Evolutionary conservation across 2,888 invertebrate genomes (phyloP).

Genomic region (Nomada fucata): DNA sequence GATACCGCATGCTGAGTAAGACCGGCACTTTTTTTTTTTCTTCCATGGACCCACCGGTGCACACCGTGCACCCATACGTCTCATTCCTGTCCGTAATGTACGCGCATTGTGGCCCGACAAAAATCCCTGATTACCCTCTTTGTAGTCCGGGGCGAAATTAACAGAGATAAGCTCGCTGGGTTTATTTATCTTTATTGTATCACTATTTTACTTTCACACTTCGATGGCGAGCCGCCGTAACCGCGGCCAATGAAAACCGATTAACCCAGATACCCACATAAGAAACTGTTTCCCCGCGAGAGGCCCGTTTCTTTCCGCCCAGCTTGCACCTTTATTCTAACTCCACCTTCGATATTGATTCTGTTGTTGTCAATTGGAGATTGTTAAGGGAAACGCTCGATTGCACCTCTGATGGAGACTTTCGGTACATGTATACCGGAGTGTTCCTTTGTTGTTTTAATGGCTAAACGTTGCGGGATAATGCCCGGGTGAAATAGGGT

Average conservation of each 20-base stretch:
- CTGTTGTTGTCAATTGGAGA: slow-evolving; percentile 1
- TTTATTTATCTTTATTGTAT: slow-evolving; percentile 64
- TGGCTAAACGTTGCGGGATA: neutral
- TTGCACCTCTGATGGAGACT: neutral
- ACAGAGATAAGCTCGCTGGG: slow-evolving; percentile 61
- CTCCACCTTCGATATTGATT: neutral
- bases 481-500: too few species aligned
- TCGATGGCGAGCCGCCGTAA: slow-evolving; percentile 45
- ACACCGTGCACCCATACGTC: slow-evolving; percentile 32
- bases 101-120: slow-evolving; percentile 42
- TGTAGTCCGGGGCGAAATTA: slow-evolving; percentile 56
- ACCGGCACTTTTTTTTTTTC: slow-evolving; percentile 21
- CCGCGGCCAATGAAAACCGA: slow-evolving; percentile 52
- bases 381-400: neutral
- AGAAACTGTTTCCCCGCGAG: slow-evolving; percentile 32
- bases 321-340: neutral
- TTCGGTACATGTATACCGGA: too few species aligned
- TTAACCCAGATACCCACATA: slow-evolving; percentile 61
- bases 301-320: slow-evolving; percentile 24
- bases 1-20: slow-evolving; percentile 67
- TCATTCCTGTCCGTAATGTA: slow-evolving; percentile 4
- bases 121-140: slow-evolving; percentile 62
- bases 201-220: slow-evolving; percentile 69
- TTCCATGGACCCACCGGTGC: neutral
- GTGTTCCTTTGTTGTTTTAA: too few species aligned